These are phyloP conservation scores for Heliconius hewitsoni DNA, from an alignment of 1,140 invertebrate genomes.

Conservation along the genomic window DNA sequence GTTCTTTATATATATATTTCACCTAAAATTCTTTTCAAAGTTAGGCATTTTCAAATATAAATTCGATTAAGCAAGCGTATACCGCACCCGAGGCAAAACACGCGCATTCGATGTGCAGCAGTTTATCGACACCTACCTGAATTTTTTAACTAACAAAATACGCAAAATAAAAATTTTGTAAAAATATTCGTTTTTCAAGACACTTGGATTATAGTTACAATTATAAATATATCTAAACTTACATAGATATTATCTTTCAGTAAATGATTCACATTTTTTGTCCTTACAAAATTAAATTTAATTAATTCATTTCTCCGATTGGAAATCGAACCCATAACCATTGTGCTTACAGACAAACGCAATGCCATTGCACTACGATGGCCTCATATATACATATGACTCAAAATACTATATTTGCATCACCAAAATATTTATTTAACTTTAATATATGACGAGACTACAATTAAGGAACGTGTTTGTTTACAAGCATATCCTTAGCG, in stretches of 20 bases:
- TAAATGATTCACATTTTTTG: neutral
- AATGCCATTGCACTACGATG: no score
- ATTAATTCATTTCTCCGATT: no score
- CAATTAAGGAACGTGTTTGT: neutral
- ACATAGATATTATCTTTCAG: no score
- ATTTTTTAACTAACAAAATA: neutral
- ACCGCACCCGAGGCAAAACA: neutral
- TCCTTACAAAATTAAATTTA: no score
- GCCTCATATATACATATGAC: neutral
- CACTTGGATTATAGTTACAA: no score
- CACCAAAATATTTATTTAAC: neutral
- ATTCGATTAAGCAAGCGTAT: constrained; percentile 6
- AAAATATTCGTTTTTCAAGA: no score
- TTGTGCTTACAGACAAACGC: no score
- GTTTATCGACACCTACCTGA: neutral
- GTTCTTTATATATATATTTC: neutral
- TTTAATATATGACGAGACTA: constrained; percentile 1
- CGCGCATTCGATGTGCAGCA: neutral
- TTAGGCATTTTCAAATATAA: neutral
- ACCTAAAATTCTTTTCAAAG: neutral
- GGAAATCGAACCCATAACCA: no score
- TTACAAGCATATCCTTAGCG: constrained; percentile 3
- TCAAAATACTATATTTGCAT: neutral
- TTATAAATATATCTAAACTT: no score
- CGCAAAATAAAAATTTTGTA: neutral